Percentiles rank a stretch among this genome's conserved stretches.
Conservation (phyloP, 2,113 vertebrate species). For the Centropus unirufus region DNA sequence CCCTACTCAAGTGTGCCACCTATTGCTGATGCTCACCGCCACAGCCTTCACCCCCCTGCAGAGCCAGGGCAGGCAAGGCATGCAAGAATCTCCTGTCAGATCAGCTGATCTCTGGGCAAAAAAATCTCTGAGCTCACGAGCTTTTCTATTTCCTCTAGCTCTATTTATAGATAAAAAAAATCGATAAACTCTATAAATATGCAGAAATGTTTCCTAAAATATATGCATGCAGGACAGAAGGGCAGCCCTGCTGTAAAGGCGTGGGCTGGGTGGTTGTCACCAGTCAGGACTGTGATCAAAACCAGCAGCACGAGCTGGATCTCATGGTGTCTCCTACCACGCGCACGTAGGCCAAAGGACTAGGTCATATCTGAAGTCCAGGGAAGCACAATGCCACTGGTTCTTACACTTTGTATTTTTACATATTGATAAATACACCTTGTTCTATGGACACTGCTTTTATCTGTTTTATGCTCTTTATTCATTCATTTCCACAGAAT, state of each 20-base stretch:
- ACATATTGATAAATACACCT: neutral
- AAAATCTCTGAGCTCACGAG: neutral
- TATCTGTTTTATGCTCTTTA: neutral
- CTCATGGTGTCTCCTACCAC: neutral
- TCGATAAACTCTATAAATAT: neutral
- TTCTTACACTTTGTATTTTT: neutral
- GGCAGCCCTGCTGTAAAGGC: neutral
- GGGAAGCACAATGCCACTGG: neutral
- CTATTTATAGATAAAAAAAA: neutral
- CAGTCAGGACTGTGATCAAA: rapidly evolving
- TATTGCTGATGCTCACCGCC: neutral
- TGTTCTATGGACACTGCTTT: neutral
- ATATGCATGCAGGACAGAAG: neutral
- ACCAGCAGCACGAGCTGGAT: neutral
- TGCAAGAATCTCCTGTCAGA: neutral
- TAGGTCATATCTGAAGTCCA: neutral
- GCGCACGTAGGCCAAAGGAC: neutral
- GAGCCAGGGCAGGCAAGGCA: neutral
- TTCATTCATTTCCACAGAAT: neutral
- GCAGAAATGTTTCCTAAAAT: neutral
- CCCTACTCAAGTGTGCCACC: neutral
- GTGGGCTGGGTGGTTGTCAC: neutral
- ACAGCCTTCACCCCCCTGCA: neutral
- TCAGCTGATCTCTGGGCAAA: neutral
- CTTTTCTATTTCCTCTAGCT: neutral